Evolutionary conservation across 2,888 invertebrate species (phyloP).

Genomic region (Macrostomum cliftonense): DNA sequence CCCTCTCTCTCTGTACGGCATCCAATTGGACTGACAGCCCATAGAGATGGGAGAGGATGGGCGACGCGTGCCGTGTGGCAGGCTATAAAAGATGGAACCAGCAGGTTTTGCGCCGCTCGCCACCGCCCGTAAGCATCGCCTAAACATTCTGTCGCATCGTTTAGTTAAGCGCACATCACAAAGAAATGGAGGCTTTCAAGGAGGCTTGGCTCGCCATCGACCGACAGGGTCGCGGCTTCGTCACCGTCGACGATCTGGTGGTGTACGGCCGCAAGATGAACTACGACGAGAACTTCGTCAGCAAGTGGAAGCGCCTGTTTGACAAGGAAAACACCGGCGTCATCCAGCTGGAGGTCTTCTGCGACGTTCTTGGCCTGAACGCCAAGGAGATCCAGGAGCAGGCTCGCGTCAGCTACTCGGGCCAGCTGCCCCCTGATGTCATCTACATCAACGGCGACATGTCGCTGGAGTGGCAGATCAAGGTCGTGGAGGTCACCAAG

Average conservation of each 20-base stretch:
- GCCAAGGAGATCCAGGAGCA: neutral
- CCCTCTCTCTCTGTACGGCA: too few relatives aligned
- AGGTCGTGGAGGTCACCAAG: neutral
- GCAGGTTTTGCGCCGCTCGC: too few relatives aligned
- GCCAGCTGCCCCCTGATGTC: neutral
- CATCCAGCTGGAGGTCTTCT: slow-evolving; percentile 6
- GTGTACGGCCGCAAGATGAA: neutral
- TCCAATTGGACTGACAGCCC: too few relatives aligned
- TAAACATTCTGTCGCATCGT: too few relatives aligned
- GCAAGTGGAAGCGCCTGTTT: slow-evolving; percentile 11
- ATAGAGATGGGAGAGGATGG: too few relatives aligned
- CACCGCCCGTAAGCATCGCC: too few relatives aligned
- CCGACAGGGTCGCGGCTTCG: neutral
- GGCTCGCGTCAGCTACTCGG: too few relatives aligned
- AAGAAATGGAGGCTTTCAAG: too few relatives aligned
- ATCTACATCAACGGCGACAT: neutral
- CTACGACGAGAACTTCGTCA: slow-evolving; percentile 1
- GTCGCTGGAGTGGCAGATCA: neutral
- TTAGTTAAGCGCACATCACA: too few relatives aligned
- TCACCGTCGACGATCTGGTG: neutral
- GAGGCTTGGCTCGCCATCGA: too few relatives aligned
- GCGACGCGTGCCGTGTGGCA: too few relatives aligned
- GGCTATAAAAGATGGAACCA: too few relatives aligned
- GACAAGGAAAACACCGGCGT: slow-evolving; percentile 5
- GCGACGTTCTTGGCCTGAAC: slow-evolving; percentile 9